A percentile compares a stretch with the other conserved stretches of the same genome.
Evolutionary conservation across 2,888 invertebrate species (phyloP).

Genomic region (Caenorhabditis imperialis): DNA sequence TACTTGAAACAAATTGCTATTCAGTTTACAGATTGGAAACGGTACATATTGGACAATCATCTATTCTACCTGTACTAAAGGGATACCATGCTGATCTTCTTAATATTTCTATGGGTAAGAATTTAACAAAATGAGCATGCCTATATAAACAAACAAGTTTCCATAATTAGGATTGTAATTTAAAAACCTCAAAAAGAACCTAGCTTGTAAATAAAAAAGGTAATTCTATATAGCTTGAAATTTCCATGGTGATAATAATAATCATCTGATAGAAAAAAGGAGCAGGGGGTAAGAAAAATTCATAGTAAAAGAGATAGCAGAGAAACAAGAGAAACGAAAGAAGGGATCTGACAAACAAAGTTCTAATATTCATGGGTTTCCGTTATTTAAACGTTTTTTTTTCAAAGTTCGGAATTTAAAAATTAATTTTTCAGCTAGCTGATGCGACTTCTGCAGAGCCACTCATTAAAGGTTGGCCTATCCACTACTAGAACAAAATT

Average conservation of each 20-base stretch:
- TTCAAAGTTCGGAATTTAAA: background rate
- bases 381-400: background rate
- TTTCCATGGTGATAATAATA: too few species aligned
- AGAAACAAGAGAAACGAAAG: slow-evolving; percentile 13
- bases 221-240: background rate
- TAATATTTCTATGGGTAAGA: background rate
- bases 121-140: background rate
- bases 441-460: slow-evolving; percentile 17
- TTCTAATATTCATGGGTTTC: slow-evolving; percentile 17
- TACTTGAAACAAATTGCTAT: background rate
- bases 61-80: too few species aligned
- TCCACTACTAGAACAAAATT: background rate
- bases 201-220: background rate
- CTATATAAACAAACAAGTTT: slow-evolving; percentile 3
- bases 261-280: too few species aligned
- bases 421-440: slow-evolving; percentile 22
- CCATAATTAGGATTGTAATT: background rate
- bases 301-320: background rate
- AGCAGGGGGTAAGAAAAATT: too few species aligned
- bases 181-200: too few species aligned
- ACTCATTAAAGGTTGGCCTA: slow-evolving; percentile 39
- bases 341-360: background rate
- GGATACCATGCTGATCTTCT: background rate
- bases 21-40: background rate
- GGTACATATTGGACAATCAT: too few species aligned